Evolutionary conservation across 2,113 vertebrate species (phyloP).

Genomic region (Eulacestoma nigropectus): DNA sequence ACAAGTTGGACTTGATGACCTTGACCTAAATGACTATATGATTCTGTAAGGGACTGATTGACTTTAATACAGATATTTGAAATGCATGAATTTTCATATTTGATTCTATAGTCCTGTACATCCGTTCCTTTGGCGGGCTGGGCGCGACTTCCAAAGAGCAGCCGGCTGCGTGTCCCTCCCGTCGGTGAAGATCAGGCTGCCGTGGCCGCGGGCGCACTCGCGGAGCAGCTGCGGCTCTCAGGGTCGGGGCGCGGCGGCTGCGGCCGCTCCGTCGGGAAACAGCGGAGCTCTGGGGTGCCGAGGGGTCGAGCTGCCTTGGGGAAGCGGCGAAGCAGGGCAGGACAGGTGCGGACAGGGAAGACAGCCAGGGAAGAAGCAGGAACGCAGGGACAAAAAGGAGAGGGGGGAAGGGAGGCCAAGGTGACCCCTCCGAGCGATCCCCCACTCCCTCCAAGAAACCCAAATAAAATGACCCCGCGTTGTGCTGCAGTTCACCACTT

Average conservation of each 20-base stretch:
- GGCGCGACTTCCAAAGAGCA: rapidly evolving
- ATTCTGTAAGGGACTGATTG: neutral
- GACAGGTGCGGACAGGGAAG: neutral
- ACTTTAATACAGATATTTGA: neutral
- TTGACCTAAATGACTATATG: neutral
- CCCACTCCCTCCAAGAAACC: no score
- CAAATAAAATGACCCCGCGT: no score
- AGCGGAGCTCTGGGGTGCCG: neutral
- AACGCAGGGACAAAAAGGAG: neutral
- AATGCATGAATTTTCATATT: neutral
- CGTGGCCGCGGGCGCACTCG: neutral
- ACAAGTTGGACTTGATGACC: neutral
- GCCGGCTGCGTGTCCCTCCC: neutral
- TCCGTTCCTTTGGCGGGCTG: rapidly evolving
- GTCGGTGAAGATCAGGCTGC: neutral
- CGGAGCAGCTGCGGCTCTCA: neutral
- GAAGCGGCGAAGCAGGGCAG: neutral
- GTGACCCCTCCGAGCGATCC: neutral
- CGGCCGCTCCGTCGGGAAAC: neutral
- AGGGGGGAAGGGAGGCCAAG: neutral
- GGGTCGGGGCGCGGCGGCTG: neutral
- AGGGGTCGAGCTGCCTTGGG: neutral
- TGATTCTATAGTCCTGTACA: neutral
- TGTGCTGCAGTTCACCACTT: no score
- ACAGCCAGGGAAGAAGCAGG: neutral